Conservation (phyloP, 2,797 vertebrate genomes). For the Setipinna tenuifilis region DNA sequence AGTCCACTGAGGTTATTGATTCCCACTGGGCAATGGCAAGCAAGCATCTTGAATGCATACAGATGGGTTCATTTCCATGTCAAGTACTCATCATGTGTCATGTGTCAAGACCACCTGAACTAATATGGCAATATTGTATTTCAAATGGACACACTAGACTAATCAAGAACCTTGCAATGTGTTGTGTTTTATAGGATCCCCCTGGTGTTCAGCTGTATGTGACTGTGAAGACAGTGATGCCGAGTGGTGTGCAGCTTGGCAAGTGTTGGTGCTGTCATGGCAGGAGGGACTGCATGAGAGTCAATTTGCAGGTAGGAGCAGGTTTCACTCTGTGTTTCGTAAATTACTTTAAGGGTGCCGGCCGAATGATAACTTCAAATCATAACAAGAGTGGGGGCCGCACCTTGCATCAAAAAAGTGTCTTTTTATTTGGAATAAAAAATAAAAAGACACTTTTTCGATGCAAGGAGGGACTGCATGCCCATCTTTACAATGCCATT, state of each 20-base stretch:
- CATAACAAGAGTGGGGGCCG: too few relatives aligned
- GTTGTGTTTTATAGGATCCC: background rate
- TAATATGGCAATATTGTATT: background rate
- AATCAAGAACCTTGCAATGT: background rate
- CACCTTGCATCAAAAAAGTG: too few relatives aligned
- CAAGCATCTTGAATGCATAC: conserved; percentile 16
- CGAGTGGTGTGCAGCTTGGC: background rate
- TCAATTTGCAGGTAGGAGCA: too few relatives aligned
- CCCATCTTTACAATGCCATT: background rate
- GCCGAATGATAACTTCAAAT: too few relatives aligned
- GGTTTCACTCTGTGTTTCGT: too few relatives aligned
- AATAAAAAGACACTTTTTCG: too few relatives aligned
- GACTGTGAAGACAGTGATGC: background rate
- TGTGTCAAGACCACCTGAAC: background rate
- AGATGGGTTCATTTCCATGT: background rate
- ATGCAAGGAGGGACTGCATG: background rate
- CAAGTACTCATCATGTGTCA: too few relatives aligned
- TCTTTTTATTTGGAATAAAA: too few relatives aligned
- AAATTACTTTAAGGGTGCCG: too few relatives aligned
- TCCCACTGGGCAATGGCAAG: conserved; percentile 22
- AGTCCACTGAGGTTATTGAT: conserved; percentile 6
- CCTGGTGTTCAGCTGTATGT: background rate
- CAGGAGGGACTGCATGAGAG: background rate
- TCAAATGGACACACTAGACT: background rate
- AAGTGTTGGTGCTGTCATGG: background rate